Evolutionary conservation across 1,140 invertebrate species (phyloP), one percentile per base, ranked within the genome.

Genomic region (Watersipora subatra): DNA sequence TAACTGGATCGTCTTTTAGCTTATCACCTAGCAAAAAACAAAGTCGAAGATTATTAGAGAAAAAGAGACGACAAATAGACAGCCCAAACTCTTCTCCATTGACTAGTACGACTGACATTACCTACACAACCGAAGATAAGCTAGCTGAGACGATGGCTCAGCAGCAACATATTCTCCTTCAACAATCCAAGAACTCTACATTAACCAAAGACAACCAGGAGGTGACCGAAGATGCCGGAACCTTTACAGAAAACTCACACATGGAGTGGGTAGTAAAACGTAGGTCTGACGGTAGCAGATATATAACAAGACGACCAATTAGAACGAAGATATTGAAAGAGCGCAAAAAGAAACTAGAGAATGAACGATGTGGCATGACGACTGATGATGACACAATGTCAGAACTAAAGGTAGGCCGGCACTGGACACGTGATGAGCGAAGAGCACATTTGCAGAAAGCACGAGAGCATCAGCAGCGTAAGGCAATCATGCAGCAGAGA

Each of bases 261-360:
- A 88, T 88, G 86, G 87, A 88, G 67, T 89, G 87, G 87, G 88
- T 90, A 73, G 88, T 91, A 0, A 91, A 90, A 71, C 83, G 86
- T 28, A 79, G 88, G 61, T 84, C 88, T 1, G 89, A 91, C 73
- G 89, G 89, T 2, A 86, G 87, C 0, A 81, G 89, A 55, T 91
- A 91, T 73, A 89, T 91, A 68, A 88, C 88, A 0, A 80, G 87
- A 34, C 77, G 88, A 24, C 87, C 88, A 2, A 84, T 88, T 0
- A 79, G 87, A 34, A 88, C 84, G 76, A 82, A 85, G 66, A 80
- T 88, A 30, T 76, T 88, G 26, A 87, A 86, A 71, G 87, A 88
- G 70, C 74, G 88, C 27, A 87, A 87, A 22, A 79, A 86, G 67
- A 84, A 86, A 73, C 84, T 89, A 64, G 84, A 82, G 19, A 85